A percentile compares a stretch with the other conserved stretches of the same genome.
These are phyloP conservation scores for Argyrosomus regius DNA, from an alignment of 2,797 vertebrate genomes.

Conservation along the genomic window DNA sequence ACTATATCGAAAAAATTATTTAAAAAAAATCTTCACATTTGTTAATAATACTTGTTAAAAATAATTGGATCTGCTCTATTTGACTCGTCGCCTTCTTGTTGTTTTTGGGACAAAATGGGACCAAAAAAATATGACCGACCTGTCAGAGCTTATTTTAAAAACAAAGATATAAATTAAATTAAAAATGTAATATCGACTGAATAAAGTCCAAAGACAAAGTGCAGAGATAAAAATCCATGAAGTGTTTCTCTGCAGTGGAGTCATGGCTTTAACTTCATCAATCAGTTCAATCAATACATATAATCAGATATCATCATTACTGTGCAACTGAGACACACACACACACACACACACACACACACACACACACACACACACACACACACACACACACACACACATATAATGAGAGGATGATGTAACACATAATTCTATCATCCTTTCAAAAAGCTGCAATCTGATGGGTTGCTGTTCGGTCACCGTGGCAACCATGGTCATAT, in stretches of 20 bases:
- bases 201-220: background rate
- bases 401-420: constrained; percentile 9
- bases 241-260: background rate
- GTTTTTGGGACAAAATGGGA: too few species aligned
- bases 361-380: background rate
- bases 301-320: too few species aligned
- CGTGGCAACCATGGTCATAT: constrained; percentile 38
- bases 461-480: constrained; percentile 26
- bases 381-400: constrained; percentile 1
- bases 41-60: too few species aligned
- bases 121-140: too few species aligned
- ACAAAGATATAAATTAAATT: background rate
- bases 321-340: too few species aligned
- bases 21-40: too few species aligned
- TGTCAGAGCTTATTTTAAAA: background rate
- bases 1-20: too few species aligned
- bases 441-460: constrained; percentile 24
- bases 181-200: background rate
- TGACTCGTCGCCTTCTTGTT: too few species aligned
- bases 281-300: background rate
- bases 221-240: background rate
- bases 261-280: background rate
- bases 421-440: constrained; percentile 36
- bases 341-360: too few species aligned
- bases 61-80: too few species aligned